Base-by-base conservation (phyloP, 1,140 invertebrate species). In the Caerostris darwini region DNA sequence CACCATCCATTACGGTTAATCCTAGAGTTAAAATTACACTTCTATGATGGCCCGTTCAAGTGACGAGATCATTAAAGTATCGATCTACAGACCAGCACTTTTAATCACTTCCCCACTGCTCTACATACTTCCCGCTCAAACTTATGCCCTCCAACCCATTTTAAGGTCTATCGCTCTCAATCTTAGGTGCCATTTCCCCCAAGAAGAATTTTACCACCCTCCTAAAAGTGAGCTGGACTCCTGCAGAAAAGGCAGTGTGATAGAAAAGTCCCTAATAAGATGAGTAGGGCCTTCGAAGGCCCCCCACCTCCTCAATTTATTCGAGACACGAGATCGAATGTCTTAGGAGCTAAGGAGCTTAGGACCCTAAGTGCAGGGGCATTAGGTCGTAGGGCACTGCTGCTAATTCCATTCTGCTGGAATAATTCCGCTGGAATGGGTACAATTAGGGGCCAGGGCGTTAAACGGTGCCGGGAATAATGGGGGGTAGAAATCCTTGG, bases 261-360 rank as follows among this genome's bases (percentile, higher is more conserved):
- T 53, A 34, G 71, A 77, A 77, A 77, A 77, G 71, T 77, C 71
- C 53, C 50, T 50, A 53, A 77, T 77, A 77, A 77, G 71, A 77
- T 77, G 71, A 77, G 71, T 10, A 19, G 34, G 5, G 69, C 10
- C 50, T 50, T 4, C 8, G 69, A 77, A 34, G 34, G 34, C 2
- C 34, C 34, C 34, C 34, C 34, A 50, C 71, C 7, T 8, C 10
- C 71, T 77, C 69, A 53, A 50, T 53, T 77, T 77, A 77, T 77
- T 77, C 69, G 69, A 34, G 69, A 64, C 61, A 64, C 1, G 12
- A 17, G 61, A 50, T 77, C 69, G 19, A 34, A 50, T 77, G 69
- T 77, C 50, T 34, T n/a, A n/a, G n/a, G n/a, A n/a, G n/a, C n/a
- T n/a, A n/a, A n/a, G n/a, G 10, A 2, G 34, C 7, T 77, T 77